Base-by-base conservation (phyloP, 2,888 invertebrate genomes). In the Melinaea marsaeus region DNA sequence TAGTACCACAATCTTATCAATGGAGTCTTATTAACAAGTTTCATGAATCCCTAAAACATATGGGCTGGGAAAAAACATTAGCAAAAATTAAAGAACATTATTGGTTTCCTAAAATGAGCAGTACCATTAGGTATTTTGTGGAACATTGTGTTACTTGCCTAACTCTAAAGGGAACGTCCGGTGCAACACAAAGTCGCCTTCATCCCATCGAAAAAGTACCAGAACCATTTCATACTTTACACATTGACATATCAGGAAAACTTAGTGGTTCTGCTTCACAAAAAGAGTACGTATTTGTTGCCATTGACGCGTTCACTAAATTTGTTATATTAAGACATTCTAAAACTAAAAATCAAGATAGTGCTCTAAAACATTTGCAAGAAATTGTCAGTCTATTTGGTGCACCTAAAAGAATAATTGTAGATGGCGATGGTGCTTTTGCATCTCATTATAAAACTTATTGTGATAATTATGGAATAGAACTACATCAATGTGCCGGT, bases 21-120 rank as follows among this genome's bases (percentile, higher is more conserved):
- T 74, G 72, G 72, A 66, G 68, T 35, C 7, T 74, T 0, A 72
- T 73, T 5, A 68, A 73, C 48, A 57, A 63, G 1, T 73, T 51
- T 45, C 72, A 73, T 11, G 59, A 58, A 0, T 56, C 68, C 0
- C 58, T 74, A 0, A 56, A 70, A n/a, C 68, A 68, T 33, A 45
- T 69, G 2, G 72, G 73, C 0, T 72, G 71, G 69, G 74, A 73
- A 13, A 35, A n/a, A n/a, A n/a, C n/a, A n/a, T n/a, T n/a, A n/a
- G n/a, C n/a, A n/a, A n/a, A n/a, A n/a, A n/a, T n/a, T n/a, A n/a
- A n/a, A n/a, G n/a, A n/a, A n/a, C n/a, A n/a, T n/a, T n/a, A n/a
- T n/a, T n/a, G n/a, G n/a, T n/a, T n/a, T n/a, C n/a, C n/a, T n/a
- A n/a, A n/a, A n/a, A n/a, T n/a, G n/a, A n/a, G n/a, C n/a, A n/a